Conservation (phyloP, 1,140 invertebrate genomes). For the Platyura marginata region DNA sequence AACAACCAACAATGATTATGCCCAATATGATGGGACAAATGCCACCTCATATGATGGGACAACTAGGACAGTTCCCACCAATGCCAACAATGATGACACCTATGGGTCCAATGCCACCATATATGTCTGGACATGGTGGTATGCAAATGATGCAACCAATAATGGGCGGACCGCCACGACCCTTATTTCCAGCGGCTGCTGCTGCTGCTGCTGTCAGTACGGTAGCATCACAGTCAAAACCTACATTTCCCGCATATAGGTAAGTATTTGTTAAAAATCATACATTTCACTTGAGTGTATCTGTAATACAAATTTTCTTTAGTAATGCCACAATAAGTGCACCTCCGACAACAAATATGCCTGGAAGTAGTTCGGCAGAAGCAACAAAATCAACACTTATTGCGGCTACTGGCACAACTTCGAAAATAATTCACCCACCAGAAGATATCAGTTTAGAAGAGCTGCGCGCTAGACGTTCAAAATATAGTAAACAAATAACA, state of each 20-base stretch:
- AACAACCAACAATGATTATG: slow-evolving; percentile 31
- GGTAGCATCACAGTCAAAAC: slow-evolving; percentile 38
- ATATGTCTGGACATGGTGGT: slow-evolving; percentile 27
- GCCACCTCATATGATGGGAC: slow-evolving; percentile 35
- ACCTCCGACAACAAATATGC: slow-evolving; percentile 34
- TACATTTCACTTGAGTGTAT: not conserved
- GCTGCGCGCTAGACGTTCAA: slow-evolving; percentile 52
- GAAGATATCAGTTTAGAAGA: slow-evolving; percentile 90
- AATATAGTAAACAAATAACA: slow-evolving; percentile 39
- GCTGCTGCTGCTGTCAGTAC: slow-evolving; percentile 39
- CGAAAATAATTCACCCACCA: slow-evolving; percentile 84
- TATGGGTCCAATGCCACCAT: slow-evolving; percentile 33
- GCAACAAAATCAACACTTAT: slow-evolving; percentile 52
- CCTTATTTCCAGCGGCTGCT: slow-evolving; percentile 56
- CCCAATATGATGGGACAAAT: slow-evolving; percentile 37
- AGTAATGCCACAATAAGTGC: slow-evolving; percentile 49
- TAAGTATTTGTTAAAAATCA: slow-evolving; percentile 16
- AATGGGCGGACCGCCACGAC: slow-evolving; percentile 52
- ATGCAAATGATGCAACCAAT: slow-evolving; percentile 41
- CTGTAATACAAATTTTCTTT: slow-evolving; percentile 6
- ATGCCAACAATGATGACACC: slow-evolving; percentile 33
- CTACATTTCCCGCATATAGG: slow-evolving; percentile 65
- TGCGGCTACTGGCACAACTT: slow-evolving; percentile 60
- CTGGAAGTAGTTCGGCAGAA: slow-evolving; percentile 23
- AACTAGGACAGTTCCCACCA: slow-evolving; percentile 27